Conservation (phyloP, 2,888 invertebrate genomes). For the Leucophenga maculata region DNA sequence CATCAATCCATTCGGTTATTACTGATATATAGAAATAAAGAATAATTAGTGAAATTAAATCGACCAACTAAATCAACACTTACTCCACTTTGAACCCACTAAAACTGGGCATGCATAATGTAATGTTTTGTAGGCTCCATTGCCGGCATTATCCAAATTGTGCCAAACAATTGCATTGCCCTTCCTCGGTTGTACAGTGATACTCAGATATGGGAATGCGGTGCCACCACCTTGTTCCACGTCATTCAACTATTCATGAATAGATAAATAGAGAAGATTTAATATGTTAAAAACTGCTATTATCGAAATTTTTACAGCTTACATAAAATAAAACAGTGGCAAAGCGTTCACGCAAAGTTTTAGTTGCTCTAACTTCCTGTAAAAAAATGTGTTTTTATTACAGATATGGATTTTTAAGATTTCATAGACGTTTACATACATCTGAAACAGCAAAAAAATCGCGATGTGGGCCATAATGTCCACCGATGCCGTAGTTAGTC, state of each 20-base stretch:
- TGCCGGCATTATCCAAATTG: constrained; percentile 37
- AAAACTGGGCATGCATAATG: constrained; percentile 49
- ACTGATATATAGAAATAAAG: no score
- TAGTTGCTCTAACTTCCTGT: constrained; percentile 3
- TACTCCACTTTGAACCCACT: constrained; percentile 49
- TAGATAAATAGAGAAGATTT: no score
- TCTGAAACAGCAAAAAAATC: constrained; percentile 33
- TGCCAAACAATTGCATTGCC: constrained; percentile 69
- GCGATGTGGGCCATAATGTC: constrained; percentile 75
- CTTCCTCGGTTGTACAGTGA: constrained; percentile 88
- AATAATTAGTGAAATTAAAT: no score
- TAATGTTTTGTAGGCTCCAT: constrained; percentile 25
- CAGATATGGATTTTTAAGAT: background rate
- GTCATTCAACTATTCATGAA: constrained; percentile 84
- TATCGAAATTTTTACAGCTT: constrained; percentile 38
- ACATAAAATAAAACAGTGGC: constrained; percentile 58
- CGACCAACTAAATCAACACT: background rate
- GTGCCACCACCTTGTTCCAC: constrained; percentile 96
- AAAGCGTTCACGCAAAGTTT: constrained; percentile 40
- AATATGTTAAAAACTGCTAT: no score
- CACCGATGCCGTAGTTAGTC: constrained; percentile 64
- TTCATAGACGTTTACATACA: background rate
- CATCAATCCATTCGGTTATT: no score
- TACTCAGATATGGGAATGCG: constrained; percentile 89
- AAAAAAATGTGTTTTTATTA: background rate